phyloP scores from a whole-genome alignment of 2,113 vertebrate genomes.

The Brachypodius melanocephalos region DNA sequence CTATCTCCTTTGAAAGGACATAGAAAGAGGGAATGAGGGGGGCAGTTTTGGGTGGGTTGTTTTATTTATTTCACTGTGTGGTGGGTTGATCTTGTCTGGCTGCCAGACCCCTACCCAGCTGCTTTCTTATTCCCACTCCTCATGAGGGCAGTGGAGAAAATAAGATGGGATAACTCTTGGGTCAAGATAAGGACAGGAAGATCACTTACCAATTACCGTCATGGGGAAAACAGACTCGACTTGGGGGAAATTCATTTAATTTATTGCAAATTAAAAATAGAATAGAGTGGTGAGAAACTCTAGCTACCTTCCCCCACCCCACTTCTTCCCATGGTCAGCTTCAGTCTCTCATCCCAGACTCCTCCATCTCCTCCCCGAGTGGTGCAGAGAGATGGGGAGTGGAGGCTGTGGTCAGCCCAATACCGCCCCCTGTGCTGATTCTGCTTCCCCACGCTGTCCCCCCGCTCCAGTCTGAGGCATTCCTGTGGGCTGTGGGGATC shows the following conservation, averaged over 20 bases:
- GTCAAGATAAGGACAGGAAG: background rate
- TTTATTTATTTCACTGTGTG: background rate
- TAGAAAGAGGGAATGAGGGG: background rate
- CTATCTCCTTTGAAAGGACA: background rate
- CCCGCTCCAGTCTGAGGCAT: too few species aligned
- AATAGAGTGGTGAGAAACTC: background rate
- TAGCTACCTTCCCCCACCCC: background rate
- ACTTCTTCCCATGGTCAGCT: background rate
- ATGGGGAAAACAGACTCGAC: background rate
- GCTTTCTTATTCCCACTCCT: background rate
- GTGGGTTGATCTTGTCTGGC: background rate
- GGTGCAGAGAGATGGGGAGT: background rate
- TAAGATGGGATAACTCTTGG: background rate
- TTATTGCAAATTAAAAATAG: slow-evolving; percentile 31
- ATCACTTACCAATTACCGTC: background rate
- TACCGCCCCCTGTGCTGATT: background rate
- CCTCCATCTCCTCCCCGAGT: background rate
- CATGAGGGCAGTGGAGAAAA: background rate
- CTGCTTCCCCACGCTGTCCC: background rate
- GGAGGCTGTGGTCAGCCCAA: fast-evolving
- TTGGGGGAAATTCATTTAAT: background rate
- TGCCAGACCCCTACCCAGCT: background rate
- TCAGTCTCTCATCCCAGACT: background rate
- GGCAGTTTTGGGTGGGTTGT: background rate
- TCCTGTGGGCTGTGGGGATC: background rate